phyloP scores from a whole-genome alignment of 2,113 vertebrate genomes.

The Peromyscus californicus region DNA sequence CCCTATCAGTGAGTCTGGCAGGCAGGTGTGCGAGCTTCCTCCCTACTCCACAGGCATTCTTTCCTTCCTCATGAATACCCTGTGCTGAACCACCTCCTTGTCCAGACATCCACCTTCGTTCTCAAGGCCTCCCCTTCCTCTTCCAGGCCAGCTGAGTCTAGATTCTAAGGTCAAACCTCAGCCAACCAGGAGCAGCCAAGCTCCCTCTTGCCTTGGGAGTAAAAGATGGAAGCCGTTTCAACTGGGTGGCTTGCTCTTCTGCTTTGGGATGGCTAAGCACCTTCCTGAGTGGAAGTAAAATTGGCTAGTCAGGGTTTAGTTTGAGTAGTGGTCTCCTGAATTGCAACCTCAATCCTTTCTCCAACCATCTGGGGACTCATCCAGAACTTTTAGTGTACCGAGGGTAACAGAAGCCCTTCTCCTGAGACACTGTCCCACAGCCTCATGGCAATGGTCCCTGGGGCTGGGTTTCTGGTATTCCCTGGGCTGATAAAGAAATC shows the following conservation, averaged over 20 bases:
- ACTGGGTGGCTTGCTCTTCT: not conserved
- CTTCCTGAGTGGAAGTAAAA: not conserved
- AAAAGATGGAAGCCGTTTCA: not conserved
- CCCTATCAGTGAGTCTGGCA: not conserved
- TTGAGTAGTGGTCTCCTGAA: not conserved
- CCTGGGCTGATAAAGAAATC: not conserved
- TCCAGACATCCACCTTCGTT: not conserved
- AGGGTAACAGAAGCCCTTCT: no score
- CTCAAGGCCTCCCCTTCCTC: not conserved
- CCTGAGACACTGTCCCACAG: not conserved
- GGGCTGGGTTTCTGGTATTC: not conserved
- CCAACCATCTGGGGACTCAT: not conserved
- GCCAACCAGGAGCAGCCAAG: not conserved
- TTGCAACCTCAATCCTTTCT: not conserved
- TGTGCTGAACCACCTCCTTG: not conserved
- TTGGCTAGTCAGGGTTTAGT: not conserved
- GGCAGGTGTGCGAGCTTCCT: not conserved
- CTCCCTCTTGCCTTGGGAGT: not conserved
- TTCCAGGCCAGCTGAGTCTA: not conserved
- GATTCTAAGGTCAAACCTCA: not conserved
- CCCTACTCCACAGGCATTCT: not conserved
- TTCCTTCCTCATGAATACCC: not conserved
- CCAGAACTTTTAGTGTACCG: not conserved
- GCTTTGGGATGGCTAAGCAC: not conserved
- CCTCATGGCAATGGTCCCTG: not conserved